A percentile compares a stretch with the other conserved stretches of the same genome.
Conservation (phyloP, 2,888 invertebrate genomes). For the Aleiodes alternator region DNA sequence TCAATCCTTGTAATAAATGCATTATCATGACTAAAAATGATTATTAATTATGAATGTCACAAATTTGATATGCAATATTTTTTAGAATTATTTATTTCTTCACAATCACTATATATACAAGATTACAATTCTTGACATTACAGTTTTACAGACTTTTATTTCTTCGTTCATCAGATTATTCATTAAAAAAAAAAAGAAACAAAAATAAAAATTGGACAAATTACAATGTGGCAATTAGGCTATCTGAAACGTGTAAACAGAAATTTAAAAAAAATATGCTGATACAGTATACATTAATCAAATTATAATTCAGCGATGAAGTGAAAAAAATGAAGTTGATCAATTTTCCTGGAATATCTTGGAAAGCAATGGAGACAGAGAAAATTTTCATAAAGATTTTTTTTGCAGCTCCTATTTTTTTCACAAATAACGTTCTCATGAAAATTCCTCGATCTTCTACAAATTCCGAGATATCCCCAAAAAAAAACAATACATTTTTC, state of each 20-base stretch:
- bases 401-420: too few species aligned
- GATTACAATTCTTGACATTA: constrained; percentile 20
- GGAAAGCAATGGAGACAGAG: too few species aligned
- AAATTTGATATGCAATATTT: constrained; percentile 32
- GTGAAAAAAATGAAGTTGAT: too few species aligned
- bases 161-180: background rate
- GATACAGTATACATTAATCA: background rate
- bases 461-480: too few species aligned
- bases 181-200: constrained; percentile 3
- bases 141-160: constrained; percentile 2
- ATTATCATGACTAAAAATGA: background rate
- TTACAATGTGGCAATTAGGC: constrained; percentile 32
- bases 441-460: too few species aligned
- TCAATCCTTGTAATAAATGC: background rate
- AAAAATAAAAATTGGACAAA: background rate
- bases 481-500: too few species aligned
- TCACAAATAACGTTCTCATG: too few species aligned
- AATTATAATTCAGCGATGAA: constrained; percentile 8
- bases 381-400: too few species aligned
- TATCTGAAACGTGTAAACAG: background rate
- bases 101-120: constrained; percentile 33
- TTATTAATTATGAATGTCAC: background rate
- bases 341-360: too few species aligned
- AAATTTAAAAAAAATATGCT: too few species aligned
- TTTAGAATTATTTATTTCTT: constrained; percentile 33